Base-by-base conservation (phyloP, 2,113 vertebrate genomes). In the Coptodon rendalli region DNA sequence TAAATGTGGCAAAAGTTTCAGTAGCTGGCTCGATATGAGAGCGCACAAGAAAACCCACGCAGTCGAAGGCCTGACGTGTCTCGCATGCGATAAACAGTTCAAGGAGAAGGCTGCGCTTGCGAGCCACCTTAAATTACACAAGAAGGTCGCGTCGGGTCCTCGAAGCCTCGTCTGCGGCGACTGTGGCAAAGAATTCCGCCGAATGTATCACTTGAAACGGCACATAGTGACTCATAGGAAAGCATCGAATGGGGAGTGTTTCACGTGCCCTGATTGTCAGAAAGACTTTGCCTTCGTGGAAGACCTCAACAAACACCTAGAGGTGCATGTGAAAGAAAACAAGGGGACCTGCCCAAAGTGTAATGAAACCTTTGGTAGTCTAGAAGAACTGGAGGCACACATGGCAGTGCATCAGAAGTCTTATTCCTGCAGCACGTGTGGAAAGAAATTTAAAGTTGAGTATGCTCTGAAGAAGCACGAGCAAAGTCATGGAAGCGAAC, bases 381-480 rank as follows among this genome's bases (percentile, higher is more conserved):
- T 84, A 3, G 93, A 92, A 34, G 95, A 93, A 2, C 87, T 96
- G 34, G 88, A 94, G 84, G 22, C 81, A 4, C 95, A 95, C 88
- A 87, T 93, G 93, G 80, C n/a, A 4, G 80, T 87, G 31, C 95
- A 95, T 27, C 80, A 89, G 1, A 93, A 86, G 66, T 85, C 86
- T 1, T 95, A 92, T 52, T 1, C 79, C 82, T 96, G 95, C 87
- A 81, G 8, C 36, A 90, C 45, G 10, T 96, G 95, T 31, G 93
- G 91, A 16, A 95, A 92, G 84, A 93, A 87, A 66, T 96, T 96
- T 13, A 95, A 95, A 79, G 90, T 95, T 0, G 92, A 94, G 80
- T 91, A 93, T 3, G 93, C 93, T 0, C 88, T 95, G 80, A 95
- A 90, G 86, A 95, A 95, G 80, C 95, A 96, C 0, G 91, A 94